Percentiles rank a stretch among this genome's conserved stretches.
Evolutionary conservation across 2,113 vertebrate species (phyloP).

Genomic region (Eulacestoma nigropectus): DNA sequence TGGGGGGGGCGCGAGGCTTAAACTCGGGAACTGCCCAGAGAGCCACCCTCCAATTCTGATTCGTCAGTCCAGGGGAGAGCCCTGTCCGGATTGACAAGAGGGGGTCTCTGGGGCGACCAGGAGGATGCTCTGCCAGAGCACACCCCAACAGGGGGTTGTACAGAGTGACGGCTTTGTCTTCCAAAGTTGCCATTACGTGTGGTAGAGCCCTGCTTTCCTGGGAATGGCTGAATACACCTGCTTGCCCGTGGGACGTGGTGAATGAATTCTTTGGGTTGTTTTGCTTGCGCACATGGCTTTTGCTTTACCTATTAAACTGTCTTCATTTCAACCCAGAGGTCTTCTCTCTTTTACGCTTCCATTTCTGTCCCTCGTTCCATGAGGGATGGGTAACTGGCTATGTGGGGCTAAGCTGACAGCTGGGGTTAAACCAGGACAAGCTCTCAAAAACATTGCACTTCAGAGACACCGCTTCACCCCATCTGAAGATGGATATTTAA

Average conservation of each 20-base stretch:
- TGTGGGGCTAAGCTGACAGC: not conserved
- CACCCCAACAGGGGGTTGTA: rapidly evolving
- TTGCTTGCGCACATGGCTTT: rapidly evolving
- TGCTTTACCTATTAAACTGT: not conserved
- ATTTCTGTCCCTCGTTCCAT: not conserved
- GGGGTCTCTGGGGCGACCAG: too few relatives aligned
- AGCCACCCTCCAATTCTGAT: too few relatives aligned
- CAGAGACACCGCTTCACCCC: not conserved
- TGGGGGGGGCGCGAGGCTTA: too few relatives aligned
- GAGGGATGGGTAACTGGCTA: not conserved
- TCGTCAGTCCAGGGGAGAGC: too few relatives aligned
- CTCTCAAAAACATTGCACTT: not conserved
- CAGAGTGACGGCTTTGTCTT: not conserved
- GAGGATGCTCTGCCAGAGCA: too few relatives aligned
- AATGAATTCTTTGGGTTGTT: not conserved
- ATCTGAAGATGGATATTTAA: not conserved
- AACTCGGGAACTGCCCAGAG: too few relatives aligned
- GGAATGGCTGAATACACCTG: not conserved
- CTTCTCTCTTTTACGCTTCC: not conserved
- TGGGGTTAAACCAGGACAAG: not conserved
- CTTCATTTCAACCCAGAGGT: not conserved
- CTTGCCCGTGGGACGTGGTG: not conserved
- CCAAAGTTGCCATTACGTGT: not conserved
- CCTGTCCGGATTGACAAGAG: too few relatives aligned
- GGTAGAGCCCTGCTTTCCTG: not conserved